Evolutionary conservation across 2,888 invertebrate genomes (phyloP), one percentile per base, ranked within the genome.

Genomic region (Melangyna quadrimaculata): DNA sequence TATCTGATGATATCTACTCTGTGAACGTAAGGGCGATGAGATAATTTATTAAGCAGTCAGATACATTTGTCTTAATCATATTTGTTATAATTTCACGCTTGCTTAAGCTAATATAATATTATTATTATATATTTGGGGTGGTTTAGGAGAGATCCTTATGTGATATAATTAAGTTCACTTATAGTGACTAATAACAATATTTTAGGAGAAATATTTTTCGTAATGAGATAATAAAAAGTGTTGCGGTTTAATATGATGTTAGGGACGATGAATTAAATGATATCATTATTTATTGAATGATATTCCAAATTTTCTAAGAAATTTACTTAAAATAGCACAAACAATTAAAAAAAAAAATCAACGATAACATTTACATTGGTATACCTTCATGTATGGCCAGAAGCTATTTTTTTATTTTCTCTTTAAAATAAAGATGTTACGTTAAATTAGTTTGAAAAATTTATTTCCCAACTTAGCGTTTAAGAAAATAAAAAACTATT

Each of bases 1-100:
- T 27, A 40, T 63, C 63, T 63, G 63, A 63, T 65, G 65, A 29
- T 63, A 57, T 19, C n/a, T 29, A n/a, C 29, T 48, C 29, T 27
- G 32, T 14, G 53, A 32, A 53, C n/a, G n/a, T n/a, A n/a, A n/a
- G n/a, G 40, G 55, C 48, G 45, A 45, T 43, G 55, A 37, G 72
- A 69, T 69, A 67, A 77, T 81, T 71, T 77, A 81, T 81, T 77
- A 65, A 59, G 10, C 27, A 45, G 63, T 40, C 29, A 48, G 55
- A 12, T 61, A 45, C 51, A 81, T 81, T 77, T 81, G 51, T 81
- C 75, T 55, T 45, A 53, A 69, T 82, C 82, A 82, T 78, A 77
- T 78, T 78, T 78, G 51, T 59, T 55, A 77, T 73, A 55, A 82
- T 69, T 81, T 72, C 59, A 75, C 19, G 63, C 61, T 70, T 27